Percentiles rank a stretch among this genome's conserved stretches.
Conservation (phyloP, 2,113 vertebrate species). For the Ochotona princeps region DNA sequence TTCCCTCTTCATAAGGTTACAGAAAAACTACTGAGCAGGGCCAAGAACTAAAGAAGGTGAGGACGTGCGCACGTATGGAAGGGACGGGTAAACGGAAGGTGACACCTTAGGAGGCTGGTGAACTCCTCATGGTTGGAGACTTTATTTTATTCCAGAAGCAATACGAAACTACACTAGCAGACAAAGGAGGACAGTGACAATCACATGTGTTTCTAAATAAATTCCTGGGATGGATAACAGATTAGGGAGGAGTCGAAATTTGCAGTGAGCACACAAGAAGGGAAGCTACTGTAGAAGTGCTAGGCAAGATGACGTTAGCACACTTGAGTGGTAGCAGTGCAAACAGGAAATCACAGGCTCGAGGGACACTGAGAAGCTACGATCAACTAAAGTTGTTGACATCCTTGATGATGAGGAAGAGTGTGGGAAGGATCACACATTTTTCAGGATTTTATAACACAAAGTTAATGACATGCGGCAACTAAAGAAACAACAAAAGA, state of each 20-base stretch:
- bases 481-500: constrained; percentile 33
- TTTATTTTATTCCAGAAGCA: constrained; percentile 44
- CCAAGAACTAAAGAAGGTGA: background rate
- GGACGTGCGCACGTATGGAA: rapidly evolving
- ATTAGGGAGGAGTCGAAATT: background rate
- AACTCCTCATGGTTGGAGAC: background rate
- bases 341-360: background rate
- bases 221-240: background rate
- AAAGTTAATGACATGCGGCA: constrained; percentile 29
- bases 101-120: background rate
- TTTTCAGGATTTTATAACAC: constrained; percentile 1
- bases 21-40: constrained; percentile 58
- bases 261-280: background rate
- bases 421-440: background rate
- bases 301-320: background rate
- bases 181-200: background rate
- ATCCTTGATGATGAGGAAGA: background rate
- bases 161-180: background rate
- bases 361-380: constrained; percentile 1
- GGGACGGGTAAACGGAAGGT: background rate
- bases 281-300: background rate
- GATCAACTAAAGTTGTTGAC: constrained; percentile 31
- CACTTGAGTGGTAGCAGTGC: background rate
- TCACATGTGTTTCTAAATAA: constrained; percentile 38
- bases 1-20: background rate